phyloP scores from a whole-genome alignment of 1,140 invertebrate species.

The Ctenoplectra terminalis region DNA sequence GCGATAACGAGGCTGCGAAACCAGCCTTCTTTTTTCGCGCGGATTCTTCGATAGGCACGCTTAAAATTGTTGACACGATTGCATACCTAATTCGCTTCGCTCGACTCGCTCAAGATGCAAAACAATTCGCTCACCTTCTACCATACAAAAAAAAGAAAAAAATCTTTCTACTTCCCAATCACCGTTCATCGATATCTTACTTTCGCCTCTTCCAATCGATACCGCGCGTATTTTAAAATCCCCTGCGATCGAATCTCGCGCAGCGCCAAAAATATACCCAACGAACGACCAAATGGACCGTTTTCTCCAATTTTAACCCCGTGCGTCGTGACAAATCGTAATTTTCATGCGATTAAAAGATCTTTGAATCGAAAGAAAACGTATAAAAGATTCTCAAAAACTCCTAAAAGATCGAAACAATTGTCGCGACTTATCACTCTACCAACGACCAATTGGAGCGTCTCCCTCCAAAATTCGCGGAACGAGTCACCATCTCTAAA shows the following conservation, averaged over 20 bases:
- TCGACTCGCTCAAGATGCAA: background rate
- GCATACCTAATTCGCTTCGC: background rate
- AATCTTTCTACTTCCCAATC: background rate
- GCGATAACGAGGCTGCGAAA: slow-evolving; percentile 28
- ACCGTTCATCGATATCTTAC: background rate
- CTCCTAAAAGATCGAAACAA: no score
- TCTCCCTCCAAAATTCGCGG: background rate
- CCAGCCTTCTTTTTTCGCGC: slow-evolving; percentile 10
- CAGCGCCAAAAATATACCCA: no score
- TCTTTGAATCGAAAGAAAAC: background rate
- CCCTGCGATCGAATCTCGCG: background rate
- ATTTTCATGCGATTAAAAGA: no score
- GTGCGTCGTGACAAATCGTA: no score
- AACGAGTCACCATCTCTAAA: background rate
- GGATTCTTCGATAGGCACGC: background rate
- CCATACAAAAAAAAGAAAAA: background rate
- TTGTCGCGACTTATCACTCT: background rate
- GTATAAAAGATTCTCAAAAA: no score
- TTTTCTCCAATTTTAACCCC: background rate
- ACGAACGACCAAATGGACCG: background rate
- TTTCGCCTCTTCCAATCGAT: background rate
- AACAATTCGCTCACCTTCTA: slow-evolving; percentile 8
- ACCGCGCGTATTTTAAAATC: background rate
- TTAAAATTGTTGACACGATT: slow-evolving; percentile 20
- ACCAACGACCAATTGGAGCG: background rate